Evolutionary conservation across 1,140 invertebrate species (phyloP), one percentile per base, ranked within the genome.

Genomic region (Magallana gigas): DNA sequence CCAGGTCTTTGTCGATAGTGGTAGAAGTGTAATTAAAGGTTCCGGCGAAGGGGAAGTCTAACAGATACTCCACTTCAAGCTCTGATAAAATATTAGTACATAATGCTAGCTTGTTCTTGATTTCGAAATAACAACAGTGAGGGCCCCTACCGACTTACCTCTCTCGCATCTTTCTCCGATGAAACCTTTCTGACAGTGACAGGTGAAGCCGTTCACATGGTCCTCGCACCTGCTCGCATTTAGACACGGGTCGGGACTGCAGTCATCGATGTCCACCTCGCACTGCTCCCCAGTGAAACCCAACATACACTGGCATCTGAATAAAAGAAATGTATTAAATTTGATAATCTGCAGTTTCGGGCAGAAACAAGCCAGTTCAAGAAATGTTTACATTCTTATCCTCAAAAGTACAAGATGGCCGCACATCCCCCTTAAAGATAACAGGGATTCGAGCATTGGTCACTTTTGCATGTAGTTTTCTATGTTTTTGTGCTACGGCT

Each of bases 181-280:
- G 84, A 89, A 94, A 5, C 90, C 90, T 8, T 84, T 88, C 9
- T 59, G 59, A 86, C 93, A 94, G 18, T 90, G 85, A 80, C 93
- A 94, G 23, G 57, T 84, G 81, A 92, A 94, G 4, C 84, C 87
- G 71, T 90, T 87, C 1, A 91, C 95, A 90, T 96, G 95, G 93
- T 99, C 98, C 56, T 98, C 96, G 95, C 98, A 99, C 76, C 97
- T 98, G n/a, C 97, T 98, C 8, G 97, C 98, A 94, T 98, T 97
- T 84, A 96, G 95, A 94, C 98, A 99, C 0, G 97, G 96, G 89
- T 97, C 96, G 0, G 96, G 96, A 23, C 96, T 97, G 94, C 98
- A 99, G 91, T 99, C 98, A 93, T 99, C 97, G 59, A 99, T 97
- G 0, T 93, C 92, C 23, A 95, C 96, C 76, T 93, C 90, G 90